Evolutionary conservation across 2,888 invertebrate species (phyloP).

Genomic region (Lasius fuliginosus): DNA sequence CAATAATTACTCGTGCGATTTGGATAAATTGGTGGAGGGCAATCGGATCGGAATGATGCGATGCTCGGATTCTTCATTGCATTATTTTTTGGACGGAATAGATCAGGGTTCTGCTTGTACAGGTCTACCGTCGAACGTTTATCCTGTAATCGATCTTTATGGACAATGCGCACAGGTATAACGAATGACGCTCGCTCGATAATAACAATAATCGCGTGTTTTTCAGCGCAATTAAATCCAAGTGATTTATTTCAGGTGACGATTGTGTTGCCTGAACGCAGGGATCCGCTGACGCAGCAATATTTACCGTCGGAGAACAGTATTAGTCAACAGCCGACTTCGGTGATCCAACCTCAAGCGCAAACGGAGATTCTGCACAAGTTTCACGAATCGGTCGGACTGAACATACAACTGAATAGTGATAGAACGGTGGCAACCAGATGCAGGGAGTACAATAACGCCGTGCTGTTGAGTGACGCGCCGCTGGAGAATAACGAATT

Average conservation of each 20-base stretch:
- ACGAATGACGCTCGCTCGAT: background rate
- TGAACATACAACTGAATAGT: conserved; percentile 90
- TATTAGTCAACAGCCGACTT: conserved; percentile 88
- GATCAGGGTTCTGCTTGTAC: conserved; percentile 95
- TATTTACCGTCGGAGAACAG: conserved; percentile 87
- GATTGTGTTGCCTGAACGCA: conserved; percentile 84
- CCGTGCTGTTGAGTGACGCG: conserved; percentile 91
- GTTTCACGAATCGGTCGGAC: conserved; percentile 89
- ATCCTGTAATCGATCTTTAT: conserved; percentile 97
- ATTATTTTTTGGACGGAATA: conserved; percentile 95
- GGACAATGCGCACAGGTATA: conserved; percentile 96
- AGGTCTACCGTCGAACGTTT: conserved; percentile 93
- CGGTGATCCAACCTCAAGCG: conserved; percentile 87
- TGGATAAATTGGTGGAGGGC: conserved; percentile 93
- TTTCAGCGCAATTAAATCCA: background rate
- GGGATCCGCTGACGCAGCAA: conserved; percentile 83
- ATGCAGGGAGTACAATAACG: conserved; percentile 88
- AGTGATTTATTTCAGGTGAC: conserved; percentile 79
- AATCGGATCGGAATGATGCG: conserved; percentile 96
- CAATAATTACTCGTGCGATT: conserved; percentile 94
- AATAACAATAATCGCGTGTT: background rate
- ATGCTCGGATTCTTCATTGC: conserved; percentile 93
- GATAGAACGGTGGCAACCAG: conserved; percentile 90
- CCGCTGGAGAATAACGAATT: conserved; percentile 92
- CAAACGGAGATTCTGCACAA: conserved; percentile 86